Conservation (phyloP, 1,140 invertebrate species). For the Bombus superbus region DNA sequence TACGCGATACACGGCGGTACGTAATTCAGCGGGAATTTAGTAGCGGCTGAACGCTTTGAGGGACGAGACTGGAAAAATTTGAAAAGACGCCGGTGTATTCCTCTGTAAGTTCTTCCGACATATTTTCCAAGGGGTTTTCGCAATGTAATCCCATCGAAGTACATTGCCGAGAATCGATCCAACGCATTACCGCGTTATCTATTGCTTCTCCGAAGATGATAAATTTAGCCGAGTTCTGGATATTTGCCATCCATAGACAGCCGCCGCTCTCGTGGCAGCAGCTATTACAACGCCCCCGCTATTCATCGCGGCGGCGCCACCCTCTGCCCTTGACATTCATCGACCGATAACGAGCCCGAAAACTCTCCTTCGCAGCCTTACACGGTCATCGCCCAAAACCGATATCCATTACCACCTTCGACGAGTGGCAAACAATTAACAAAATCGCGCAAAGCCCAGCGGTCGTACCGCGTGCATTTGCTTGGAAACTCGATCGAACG, state of each 20-base stretch:
- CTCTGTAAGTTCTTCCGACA: too few species aligned
- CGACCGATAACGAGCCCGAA: slow-evolving; percentile 51
- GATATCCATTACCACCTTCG: neutral
- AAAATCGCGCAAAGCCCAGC: neutral
- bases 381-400: slow-evolving; percentile 47
- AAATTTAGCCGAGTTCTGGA: slow-evolving; percentile 53
- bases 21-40: too few species aligned
- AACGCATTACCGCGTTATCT: neutral
- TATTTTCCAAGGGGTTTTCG: too few species aligned
- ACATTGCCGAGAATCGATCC: too few species aligned
- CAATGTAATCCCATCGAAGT: too few species aligned
- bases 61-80: too few species aligned
- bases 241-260: slow-evolving; percentile 24
- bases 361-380: slow-evolving; percentile 40
- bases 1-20: neutral
- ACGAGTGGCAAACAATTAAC: slow-evolving; percentile 23
- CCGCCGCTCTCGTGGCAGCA: neutral
- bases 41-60: too few species aligned
- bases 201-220: slow-evolving; percentile 43
- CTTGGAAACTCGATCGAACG: too few species aligned
- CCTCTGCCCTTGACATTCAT: slow-evolving; percentile 72
- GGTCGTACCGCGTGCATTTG: neutral
- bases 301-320: slow-evolving; percentile 30
- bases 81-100: too few species aligned
- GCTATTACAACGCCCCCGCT: neutral